Conservation (phyloP, 2,113 vertebrate genomes). For the Carassius carassius region DNA sequence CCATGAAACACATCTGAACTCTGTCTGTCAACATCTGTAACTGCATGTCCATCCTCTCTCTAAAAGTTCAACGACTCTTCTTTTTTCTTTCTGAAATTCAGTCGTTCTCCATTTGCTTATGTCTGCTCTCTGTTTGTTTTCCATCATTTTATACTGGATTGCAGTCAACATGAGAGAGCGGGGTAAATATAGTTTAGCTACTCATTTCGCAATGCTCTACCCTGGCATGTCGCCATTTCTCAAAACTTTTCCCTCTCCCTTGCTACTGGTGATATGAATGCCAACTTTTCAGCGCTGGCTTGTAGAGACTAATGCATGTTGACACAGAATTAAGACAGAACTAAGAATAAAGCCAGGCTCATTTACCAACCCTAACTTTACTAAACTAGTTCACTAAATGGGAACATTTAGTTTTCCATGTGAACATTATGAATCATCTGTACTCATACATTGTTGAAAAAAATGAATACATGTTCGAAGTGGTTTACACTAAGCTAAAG, state of each 20-base stretch:
- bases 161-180: constrained; percentile 91
- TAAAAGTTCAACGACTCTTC: constrained; percentile 62
- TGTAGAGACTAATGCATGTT: constrained; percentile 73
- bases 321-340: constrained; percentile 52
- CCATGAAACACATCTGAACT: constrained; percentile 26
- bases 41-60: constrained; percentile 66
- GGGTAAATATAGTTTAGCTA: constrained; percentile 84
- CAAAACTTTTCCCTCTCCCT: constrained; percentile 39
- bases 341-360: constrained; percentile 40
- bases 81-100: constrained; percentile 68
- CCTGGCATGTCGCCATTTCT: constrained; percentile 69
- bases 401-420: constrained; percentile 53
- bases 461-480: constrained; percentile 38
- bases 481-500: constrained; percentile 64
- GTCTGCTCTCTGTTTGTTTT: constrained; percentile 76
- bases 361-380: constrained; percentile 57
- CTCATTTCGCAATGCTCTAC: constrained; percentile 74
- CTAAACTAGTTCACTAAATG: constrained; percentile 62
- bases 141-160: constrained; percentile 76
- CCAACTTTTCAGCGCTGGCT: constrained; percentile 44
- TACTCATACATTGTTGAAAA: constrained; percentile 56
- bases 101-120: constrained; percentile 85
- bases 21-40: constrained; percentile 57
- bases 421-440: constrained; percentile 64
- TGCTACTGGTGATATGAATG: constrained; percentile 50